A percentile compares a stretch with the other conserved stretches of the same genome.
phyloP scores from a whole-genome alignment of 2,113 vertebrate species.

The Halcyon senegalensis region DNA sequence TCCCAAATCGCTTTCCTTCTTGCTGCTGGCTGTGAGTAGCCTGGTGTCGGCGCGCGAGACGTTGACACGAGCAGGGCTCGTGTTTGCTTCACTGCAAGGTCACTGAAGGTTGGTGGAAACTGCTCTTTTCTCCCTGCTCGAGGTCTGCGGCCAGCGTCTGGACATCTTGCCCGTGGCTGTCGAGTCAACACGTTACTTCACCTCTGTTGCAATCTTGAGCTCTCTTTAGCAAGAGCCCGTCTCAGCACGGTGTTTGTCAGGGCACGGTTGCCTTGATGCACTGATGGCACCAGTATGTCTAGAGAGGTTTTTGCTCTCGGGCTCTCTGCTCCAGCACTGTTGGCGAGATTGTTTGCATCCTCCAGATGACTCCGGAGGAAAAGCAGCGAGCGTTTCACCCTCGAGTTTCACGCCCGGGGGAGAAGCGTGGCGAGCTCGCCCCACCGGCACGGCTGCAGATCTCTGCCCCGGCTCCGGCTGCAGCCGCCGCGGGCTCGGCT shows the following conservation, averaged over 20 bases:
- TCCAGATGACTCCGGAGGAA: not conserved
- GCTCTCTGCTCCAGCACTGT: not conserved
- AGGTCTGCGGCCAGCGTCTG: not conserved
- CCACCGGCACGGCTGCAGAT: not conserved
- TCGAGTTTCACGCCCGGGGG: fast-evolving
- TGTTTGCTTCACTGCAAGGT: not conserved
- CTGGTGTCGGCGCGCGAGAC: fast-evolving
- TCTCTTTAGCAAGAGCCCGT: not conserved
- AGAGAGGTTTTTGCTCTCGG: not conserved
- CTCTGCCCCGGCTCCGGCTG: not conserved
- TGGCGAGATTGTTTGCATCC: not conserved
- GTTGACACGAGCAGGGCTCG: fast-evolving
- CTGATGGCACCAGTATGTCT: not conserved
- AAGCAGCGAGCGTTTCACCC: not conserved
- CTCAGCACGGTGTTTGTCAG: not conserved
- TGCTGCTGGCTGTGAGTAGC: not conserved
- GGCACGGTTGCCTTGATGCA: not conserved
- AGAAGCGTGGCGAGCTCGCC: not conserved
- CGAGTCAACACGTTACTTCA: not conserved
- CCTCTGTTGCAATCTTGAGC: not conserved
- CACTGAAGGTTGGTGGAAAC: not conserved
- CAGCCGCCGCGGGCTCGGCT: not conserved
- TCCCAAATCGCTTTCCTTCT: not conserved
- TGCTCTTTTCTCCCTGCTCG: not conserved
- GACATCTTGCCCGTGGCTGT: not conserved